Conservation (phyloP, 1,140 invertebrate species). For the Bombyx mori region DNA sequence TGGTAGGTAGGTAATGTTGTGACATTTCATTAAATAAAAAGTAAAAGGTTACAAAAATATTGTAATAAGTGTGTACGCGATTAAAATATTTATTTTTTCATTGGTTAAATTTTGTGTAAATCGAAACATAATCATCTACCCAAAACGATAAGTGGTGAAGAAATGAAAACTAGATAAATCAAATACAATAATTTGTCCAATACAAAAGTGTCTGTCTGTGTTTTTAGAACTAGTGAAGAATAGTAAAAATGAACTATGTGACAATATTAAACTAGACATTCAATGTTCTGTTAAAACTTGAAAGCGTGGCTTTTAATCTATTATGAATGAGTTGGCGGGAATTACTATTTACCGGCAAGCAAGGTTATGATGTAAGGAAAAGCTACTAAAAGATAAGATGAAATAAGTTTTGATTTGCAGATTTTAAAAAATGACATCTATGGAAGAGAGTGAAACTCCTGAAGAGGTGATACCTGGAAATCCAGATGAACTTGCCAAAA, state of each 20-base stretch:
- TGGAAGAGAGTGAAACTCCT: constrained; percentile 53
- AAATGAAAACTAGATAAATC: too few relatives aligned
- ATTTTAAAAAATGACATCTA: constrained; percentile 41
- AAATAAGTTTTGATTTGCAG: neutral
- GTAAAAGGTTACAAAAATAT: neutral
- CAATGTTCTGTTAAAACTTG: constrained; percentile 1
- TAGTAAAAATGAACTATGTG: neutral
- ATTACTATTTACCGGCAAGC: constrained; percentile 19
- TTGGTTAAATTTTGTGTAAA: too few relatives aligned
- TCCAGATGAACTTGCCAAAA: constrained; percentile 77
- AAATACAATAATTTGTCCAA: too few relatives aligned
- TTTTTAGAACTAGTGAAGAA: too few relatives aligned
- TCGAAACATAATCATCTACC: too few relatives aligned
- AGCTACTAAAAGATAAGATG: neutral
- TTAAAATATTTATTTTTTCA: constrained; percentile 14
- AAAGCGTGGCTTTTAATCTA: neutral
- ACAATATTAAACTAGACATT: neutral
- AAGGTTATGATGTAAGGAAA: constrained; percentile 30
- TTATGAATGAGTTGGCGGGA: constrained; percentile 28
- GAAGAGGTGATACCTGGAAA: constrained; percentile 64
- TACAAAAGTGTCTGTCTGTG: too few relatives aligned
- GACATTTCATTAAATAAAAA: neutral
- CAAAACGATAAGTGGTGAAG: too few relatives aligned
- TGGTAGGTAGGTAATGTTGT: constrained; percentile 36
- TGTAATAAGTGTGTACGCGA: neutral